Evolutionary conservation across 2,113 vertebrate genomes (phyloP), one percentile per base, ranked within the genome.

Genomic region (Mesitornis unicolor): DNA sequence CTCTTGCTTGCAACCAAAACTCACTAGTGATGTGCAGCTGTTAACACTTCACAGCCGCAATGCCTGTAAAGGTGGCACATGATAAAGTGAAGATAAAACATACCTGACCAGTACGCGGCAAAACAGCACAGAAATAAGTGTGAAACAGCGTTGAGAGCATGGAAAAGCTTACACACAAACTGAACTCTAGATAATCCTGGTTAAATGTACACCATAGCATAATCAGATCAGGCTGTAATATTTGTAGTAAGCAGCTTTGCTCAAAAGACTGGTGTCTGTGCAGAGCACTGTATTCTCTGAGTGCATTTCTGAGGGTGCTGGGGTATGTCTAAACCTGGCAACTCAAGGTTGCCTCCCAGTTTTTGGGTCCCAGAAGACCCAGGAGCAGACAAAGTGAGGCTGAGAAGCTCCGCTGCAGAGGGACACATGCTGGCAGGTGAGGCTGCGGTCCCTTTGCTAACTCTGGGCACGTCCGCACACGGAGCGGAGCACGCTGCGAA

Each of bases 231-330:
- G 60, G 90, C 69, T 3, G 81, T 47, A 47, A 47, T 31, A 60
- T 70, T 85, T 93, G 79, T 35, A 68, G 38, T 68, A 81, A 92
- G 87, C 45, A 71, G 93, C 76, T 95, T 91, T 95, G 90, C 88
- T 81, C 33, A 5, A 16, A 48, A 74, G 71, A 2, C 28, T 22
- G 43, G 6, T 35, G 42, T 59, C 74, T 0, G 0, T 57, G 73
- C 51, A 1, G 87, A 18, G 56, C 22, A 69, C 81, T 63, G 16
- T 47, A 1, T 77, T 59, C 59, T 67, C 57, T n/a, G 47, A 36
- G 36, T 40, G 11, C 11, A 2, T 63, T 86, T 67, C 56, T 64
- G 22, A 64, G 85, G 22, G 48, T 78, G 67, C 43, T 84, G 71
- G 40, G 22, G 0, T 50, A 18, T 29, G 31, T 75, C 61, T 40